Evolutionary conservation across 2,797 vertebrate species (phyloP).

Genomic region (Spea hammondii): DNA sequence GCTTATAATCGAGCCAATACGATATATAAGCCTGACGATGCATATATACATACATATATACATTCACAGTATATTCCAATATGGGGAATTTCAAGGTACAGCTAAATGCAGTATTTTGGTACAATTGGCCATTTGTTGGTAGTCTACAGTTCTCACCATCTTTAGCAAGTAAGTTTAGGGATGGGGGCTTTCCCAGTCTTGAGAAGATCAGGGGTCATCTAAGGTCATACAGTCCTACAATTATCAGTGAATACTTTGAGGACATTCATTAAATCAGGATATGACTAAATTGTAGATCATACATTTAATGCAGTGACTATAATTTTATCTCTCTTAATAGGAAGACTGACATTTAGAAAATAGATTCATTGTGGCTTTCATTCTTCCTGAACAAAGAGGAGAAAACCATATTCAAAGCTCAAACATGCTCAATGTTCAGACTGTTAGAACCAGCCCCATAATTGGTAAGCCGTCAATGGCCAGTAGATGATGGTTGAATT

Average conservation of each 20-base stretch:
- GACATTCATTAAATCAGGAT: constrained; percentile 30
- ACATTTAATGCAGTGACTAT: constrained; percentile 28
- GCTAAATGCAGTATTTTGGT: too few relatives aligned
- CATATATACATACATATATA: too few relatives aligned
- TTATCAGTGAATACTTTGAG: constrained; percentile 9
- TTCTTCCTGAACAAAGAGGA: constrained; percentile 23
- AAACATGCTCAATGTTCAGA: constrained; percentile 17
- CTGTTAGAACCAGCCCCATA: constrained; percentile 32
- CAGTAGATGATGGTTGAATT: constrained; percentile 31
- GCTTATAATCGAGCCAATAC: too few relatives aligned
- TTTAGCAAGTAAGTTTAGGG: too few relatives aligned
- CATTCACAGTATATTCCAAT: too few relatives aligned
- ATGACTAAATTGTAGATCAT: constrained; percentile 23
- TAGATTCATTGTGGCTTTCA: constrained; percentile 18
- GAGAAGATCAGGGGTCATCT: too few relatives aligned
- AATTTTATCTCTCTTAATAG: constrained; percentile 33
- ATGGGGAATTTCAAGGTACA: too few relatives aligned
- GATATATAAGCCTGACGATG: too few relatives aligned
- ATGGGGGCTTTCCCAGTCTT: too few relatives aligned
- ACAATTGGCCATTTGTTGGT: too few relatives aligned
- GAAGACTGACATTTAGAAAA: constrained; percentile 40
- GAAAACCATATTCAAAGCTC: constrained; percentile 19
- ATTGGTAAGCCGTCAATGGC: constrained; percentile 39
- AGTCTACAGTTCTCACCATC: too few relatives aligned
- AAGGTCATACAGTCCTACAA: background rate